phyloP scores from a whole-genome alignment of 1,140 invertebrate genomes.

The Cyphomyrmex costatus region DNA sequence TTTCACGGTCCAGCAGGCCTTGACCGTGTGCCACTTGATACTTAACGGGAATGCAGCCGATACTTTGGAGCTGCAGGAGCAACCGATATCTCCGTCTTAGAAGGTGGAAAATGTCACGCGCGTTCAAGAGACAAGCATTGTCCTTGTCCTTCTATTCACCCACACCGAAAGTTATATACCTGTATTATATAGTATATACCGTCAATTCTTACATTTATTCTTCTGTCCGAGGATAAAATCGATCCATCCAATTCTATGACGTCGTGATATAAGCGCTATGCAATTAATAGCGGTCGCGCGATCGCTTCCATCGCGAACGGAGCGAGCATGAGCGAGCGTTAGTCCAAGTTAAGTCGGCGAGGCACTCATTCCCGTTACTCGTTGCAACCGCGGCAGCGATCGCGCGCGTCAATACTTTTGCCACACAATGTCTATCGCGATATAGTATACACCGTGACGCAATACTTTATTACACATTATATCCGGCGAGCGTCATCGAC shows the following conservation, averaged over 20 bases:
- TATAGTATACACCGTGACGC: conserved; percentile 23
- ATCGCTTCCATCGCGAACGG: neutral
- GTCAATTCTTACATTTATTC: neutral
- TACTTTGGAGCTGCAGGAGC: conserved; percentile 3
- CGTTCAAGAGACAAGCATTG: neutral
- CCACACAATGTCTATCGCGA: conserved; percentile 42
- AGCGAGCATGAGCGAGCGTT: neutral
- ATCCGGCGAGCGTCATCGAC: conserved; percentile 52
- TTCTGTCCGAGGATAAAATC: neutral
- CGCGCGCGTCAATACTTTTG: conserved; percentile 45
- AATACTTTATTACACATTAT: conserved; percentile 63
- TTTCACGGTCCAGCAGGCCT: conserved; percentile 56
- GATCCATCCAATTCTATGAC: neutral
- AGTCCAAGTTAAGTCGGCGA: neutral
- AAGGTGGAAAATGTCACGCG: conserved; percentile 18
- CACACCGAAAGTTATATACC: neutral
- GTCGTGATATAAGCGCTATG: conserved; percentile 1
- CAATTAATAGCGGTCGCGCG: conserved; percentile 45
- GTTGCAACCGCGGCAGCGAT: conserved; percentile 18
- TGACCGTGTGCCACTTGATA: conserved; percentile 57
- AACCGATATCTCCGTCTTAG: neutral
- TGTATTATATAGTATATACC: neutral
- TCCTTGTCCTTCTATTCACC: neutral
- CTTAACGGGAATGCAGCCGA: conserved; percentile 50
- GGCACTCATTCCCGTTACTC: conserved; percentile 52